Conservation (phyloP, 2,797 vertebrate genomes). For the Lepidocolaptes lacrymiger region DNA sequence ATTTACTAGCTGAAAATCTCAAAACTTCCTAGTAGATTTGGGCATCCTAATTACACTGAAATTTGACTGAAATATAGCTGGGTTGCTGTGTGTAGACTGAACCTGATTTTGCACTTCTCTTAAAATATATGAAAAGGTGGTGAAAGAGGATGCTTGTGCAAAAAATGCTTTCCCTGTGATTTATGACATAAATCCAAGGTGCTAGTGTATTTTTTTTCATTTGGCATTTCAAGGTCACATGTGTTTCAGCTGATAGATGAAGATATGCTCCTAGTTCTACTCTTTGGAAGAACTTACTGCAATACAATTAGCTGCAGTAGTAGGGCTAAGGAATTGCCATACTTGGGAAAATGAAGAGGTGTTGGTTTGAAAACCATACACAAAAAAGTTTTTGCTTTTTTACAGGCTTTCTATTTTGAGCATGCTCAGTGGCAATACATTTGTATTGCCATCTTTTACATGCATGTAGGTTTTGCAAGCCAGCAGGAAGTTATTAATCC, state of each 20-base stretch:
- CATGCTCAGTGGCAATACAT: slow-evolving; percentile 67
- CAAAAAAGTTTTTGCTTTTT: not conserved
- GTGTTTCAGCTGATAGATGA: not conserved
- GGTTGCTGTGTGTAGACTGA: not conserved
- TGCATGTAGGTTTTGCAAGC: slow-evolving; percentile 63
- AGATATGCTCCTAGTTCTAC: not conserved
- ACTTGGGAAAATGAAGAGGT: not conserved
- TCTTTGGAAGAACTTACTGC: not conserved
- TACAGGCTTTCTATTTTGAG: slow-evolving; percentile 45
- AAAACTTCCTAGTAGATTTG: not conserved
- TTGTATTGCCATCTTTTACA: slow-evolving; percentile 44
- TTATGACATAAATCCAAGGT: not conserved
- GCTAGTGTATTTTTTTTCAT: not conserved
- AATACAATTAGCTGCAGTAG: not conserved
- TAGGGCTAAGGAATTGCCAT: not conserved
- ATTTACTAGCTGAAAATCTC: not conserved
- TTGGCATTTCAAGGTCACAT: not conserved
- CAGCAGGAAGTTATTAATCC: slow-evolving; percentile 73
- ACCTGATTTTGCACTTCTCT: not conserved
- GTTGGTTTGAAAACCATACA: not conserved
- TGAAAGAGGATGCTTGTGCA: not conserved
- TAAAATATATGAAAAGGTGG: not conserved
- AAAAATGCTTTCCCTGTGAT: not conserved
- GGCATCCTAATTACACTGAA: not conserved
- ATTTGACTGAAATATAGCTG: not conserved